Evolutionary conservation across 2,113 vertebrate genomes (phyloP).

Genomic region (Onychostruthus taczanowskii): DNA sequence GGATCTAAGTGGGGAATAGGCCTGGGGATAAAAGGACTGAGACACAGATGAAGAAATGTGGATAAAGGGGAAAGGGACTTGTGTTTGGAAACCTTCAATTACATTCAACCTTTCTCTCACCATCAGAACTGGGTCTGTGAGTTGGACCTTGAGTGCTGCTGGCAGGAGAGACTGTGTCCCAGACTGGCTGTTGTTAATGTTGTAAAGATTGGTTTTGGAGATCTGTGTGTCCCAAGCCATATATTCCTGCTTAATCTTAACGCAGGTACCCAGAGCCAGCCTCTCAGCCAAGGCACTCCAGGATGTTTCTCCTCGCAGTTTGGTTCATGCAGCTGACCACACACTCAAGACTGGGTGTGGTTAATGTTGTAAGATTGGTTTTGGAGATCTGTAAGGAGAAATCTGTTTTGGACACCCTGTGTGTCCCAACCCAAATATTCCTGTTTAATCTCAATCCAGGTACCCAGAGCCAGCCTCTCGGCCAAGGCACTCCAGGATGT

Average conservation of each 20-base stretch:
- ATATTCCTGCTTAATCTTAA: neutral
- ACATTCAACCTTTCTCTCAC: fast-evolving
- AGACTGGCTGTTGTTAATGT: neutral
- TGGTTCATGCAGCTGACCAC: neutral
- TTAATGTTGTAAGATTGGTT: no score
- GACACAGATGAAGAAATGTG: neutral
- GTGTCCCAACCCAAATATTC: neutral
- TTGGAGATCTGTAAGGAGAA: no score
- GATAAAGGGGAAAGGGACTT: neutral
- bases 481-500: neutral
- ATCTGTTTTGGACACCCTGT: no score
- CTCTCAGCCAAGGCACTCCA: neutral
- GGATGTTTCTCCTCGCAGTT: neutral
- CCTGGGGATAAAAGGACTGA: neutral
- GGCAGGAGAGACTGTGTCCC: neutral
- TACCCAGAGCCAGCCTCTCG: neutral
- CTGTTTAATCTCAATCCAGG: no score
- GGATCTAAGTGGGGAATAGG: neutral
- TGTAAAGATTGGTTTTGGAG: neutral
- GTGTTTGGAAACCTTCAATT: neutral
- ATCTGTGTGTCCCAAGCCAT: neutral
- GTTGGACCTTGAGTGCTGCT: neutral
- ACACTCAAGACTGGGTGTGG: no score
- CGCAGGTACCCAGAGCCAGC: neutral
- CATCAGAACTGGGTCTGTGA: neutral